Evolutionary conservation across 2,113 vertebrate genomes (phyloP).

Genomic region (Takifugu bimaculatus): DNA sequence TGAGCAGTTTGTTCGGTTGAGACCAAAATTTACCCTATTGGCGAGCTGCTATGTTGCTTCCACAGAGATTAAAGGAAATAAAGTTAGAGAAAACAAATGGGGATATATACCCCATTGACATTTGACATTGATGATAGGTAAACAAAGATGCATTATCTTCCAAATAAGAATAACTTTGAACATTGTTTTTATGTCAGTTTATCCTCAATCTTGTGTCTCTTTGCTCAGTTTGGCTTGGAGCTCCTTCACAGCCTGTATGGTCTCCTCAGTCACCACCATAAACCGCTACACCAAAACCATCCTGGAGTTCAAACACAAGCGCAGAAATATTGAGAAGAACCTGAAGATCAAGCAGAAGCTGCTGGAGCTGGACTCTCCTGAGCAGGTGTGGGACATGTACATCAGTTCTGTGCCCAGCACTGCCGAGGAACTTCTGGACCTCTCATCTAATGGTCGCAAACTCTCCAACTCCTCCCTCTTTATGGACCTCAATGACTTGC

Average conservation of each 20-base stretch:
- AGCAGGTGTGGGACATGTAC: slow-evolving; percentile 86
- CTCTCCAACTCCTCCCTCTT: slow-evolving; percentile 77
- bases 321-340: slow-evolving; percentile 82
- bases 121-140: too few relatives aligned
- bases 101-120: too few relatives aligned
- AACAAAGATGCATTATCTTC: too few relatives aligned
- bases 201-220: slow-evolving; percentile 1
- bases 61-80: too few relatives aligned
- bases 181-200: not conserved
- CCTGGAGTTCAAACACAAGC: slow-evolving; percentile 87
- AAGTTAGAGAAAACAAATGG: too few relatives aligned
- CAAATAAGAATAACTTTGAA: too few relatives aligned
- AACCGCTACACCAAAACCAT: slow-evolving; percentile 88
- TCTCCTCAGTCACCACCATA: slow-evolving; percentile 82
- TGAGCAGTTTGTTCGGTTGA: too few relatives aligned
- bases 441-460: slow-evolving; percentile 68
- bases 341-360: slow-evolving; percentile 82
- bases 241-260: slow-evolving; percentile 91
- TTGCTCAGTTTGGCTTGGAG: slow-evolving; percentile 85
- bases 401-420: slow-evolving; percentile 81
- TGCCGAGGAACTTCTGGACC: slow-evolving; percentile 75
- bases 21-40: too few relatives aligned
- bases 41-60: too few relatives aligned
- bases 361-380: slow-evolving; percentile 74
- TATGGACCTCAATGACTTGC: slow-evolving; percentile 70